Base-by-base conservation (phyloP, 2,797 vertebrate species). In the Leptoclinus maculatus region DNA sequence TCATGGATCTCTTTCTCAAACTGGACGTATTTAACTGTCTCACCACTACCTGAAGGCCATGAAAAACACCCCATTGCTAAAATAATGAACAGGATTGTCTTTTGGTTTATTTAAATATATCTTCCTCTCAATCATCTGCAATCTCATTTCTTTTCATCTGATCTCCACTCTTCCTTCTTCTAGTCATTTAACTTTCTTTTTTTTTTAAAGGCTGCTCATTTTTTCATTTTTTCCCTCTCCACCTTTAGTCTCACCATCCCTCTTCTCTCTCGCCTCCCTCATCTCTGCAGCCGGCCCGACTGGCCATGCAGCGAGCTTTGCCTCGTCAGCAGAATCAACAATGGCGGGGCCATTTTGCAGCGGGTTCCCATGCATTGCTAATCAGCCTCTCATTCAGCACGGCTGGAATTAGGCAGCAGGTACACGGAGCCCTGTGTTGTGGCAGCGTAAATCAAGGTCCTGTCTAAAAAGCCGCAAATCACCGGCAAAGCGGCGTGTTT, bases 271-370 rank as follows among this genome's bases (percentile, higher is more conserved):
- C 68, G 21, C 39, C 74, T 80, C 70, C 79, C 74, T 74, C 67
- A 45, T 85, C 74, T 69, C 80, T 76, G 73, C 75, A 80, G 81
- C 82, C 29, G 34, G 41, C 63, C 49, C 25, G 7, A 53, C 38
- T 34, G 41, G 66, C 59, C 23, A 69, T 23, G 10, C 49, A 2
- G 58, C 8, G 5, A 78, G 62, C 69, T 36, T 36, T 87, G 90
- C 92, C 67, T 66, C 4, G 80, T 93, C 92, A 94, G 93, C 92
- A 91, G 78, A 91, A 91, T 85, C 87, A 83, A 91, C 88, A 93
- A 91, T 89, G 78, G 84, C 3, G 36, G 57, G 83, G 79, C 71
- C 83, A 73, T 88, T 87, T 76, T 80, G 80, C 79, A 80, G 82
- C 34, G 58, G 78, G 86, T 87, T 53, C 75, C 90, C 66, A 89